A percentile compares a stretch with the other conserved stretches of the same genome.
Evolutionary conservation across 1,140 invertebrate genomes (phyloP).

Genomic region (Dufourea novaeangliae): DNA sequence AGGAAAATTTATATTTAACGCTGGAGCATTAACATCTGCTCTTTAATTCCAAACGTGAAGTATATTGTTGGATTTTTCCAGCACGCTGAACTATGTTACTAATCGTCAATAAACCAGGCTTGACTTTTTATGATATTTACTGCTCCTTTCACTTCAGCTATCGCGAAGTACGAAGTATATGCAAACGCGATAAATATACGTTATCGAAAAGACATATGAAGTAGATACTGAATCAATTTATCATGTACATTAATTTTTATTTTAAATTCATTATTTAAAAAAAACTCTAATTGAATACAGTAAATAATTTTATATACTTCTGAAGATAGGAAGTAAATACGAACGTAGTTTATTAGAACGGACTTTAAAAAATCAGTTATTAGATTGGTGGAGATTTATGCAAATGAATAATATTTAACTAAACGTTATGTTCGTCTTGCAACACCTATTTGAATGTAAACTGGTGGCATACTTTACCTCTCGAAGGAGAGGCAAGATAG

Average conservation of each 20-base stretch:
- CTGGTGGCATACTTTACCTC: too few relatives aligned
- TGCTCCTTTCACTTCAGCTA: constrained; percentile 35
- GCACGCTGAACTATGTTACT: background rate
- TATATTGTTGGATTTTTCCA: background rate
- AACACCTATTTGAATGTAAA: too few relatives aligned
- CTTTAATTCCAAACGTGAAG: background rate
- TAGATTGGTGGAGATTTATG: too few relatives aligned
- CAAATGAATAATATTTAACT: too few relatives aligned
- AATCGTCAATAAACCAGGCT: constrained; percentile 22
- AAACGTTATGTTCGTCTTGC: too few relatives aligned
- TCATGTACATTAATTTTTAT: background rate
- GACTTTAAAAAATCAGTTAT: too few relatives aligned
- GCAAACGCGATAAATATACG: background rate
- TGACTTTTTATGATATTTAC: constrained; percentile 32
- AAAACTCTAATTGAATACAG: too few relatives aligned
- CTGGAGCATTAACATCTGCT: background rate
- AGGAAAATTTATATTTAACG: background rate
- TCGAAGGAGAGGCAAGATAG: too few relatives aligned
- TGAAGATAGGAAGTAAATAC: too few relatives aligned
- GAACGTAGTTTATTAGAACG: too few relatives aligned
- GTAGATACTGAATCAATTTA: background rate
- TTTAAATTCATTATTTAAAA: too few relatives aligned
- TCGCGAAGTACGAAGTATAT: background rate
- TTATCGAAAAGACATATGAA: background rate
- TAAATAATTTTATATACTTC: too few relatives aligned